Evolutionary conservation across 1,140 invertebrate species (phyloP).

Genomic region (Piezodorus guildinii): DNA sequence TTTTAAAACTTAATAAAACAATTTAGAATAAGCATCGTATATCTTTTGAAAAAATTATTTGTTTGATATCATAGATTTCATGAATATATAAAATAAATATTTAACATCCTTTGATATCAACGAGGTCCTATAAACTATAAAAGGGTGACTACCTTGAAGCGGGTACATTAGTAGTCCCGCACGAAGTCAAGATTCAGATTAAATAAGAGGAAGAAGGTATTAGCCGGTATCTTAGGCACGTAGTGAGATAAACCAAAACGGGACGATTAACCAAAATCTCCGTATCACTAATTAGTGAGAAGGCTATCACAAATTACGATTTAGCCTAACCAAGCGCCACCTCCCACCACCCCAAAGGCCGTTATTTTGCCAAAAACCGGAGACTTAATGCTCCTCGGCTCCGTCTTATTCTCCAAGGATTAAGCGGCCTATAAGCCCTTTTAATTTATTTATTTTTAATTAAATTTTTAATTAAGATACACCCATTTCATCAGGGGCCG

Average conservation of each 20-base stretch:
- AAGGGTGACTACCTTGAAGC: too few species aligned
- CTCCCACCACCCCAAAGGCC: not conserved
- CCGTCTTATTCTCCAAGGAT: not conserved
- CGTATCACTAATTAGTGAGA: not conserved
- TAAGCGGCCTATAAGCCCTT: slow-evolving; percentile 7
- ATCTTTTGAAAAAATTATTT: too few species aligned
- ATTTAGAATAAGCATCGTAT: too few species aligned
- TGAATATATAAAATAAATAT: too few species aligned
- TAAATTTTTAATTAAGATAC: slow-evolving; percentile 17
- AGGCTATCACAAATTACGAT: not conserved
- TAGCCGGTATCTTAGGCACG: not conserved
- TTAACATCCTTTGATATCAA: too few species aligned
- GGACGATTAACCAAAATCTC: slow-evolving; percentile 4
- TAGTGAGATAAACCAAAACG: not conserved
- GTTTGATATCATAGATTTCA: too few species aligned
- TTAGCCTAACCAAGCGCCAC: not conserved
- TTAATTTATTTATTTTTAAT: slow-evolving; percentile 15
- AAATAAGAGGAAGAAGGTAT: too few species aligned
- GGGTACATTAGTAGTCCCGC: too few species aligned
- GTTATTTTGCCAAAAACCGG: not conserved
- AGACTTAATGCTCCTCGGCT: not conserved
- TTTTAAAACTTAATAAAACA: too few species aligned
- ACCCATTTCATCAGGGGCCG: slow-evolving; percentile 9
- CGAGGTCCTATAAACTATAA: too few species aligned
- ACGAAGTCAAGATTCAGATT: too few species aligned